phyloP scores from a whole-genome alignment of 2,797 vertebrate species.

The Melanogrammus aeglefinus region DNA sequence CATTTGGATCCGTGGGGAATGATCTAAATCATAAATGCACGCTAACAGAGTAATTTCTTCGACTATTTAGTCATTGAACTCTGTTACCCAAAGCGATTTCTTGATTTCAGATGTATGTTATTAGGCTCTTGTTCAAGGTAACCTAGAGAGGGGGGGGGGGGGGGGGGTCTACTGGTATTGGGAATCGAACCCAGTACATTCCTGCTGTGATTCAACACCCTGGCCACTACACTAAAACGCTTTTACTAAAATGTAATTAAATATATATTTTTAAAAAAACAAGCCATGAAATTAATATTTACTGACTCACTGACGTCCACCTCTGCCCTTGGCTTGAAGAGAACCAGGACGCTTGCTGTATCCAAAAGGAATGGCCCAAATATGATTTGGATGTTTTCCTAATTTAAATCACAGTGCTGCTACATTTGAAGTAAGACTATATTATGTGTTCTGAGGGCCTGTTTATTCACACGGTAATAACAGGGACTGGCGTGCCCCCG shows the following conservation, averaged over 20 bases:
- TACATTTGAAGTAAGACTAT: background rate
- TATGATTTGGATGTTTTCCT: background rate
- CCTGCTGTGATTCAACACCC: background rate
- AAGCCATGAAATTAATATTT: background rate
- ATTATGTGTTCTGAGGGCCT: background rate
- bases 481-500: slow-evolving; percentile 14
- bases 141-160: too few species aligned
- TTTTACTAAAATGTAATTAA: background rate
- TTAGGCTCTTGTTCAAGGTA: background rate
- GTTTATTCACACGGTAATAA: slow-evolving; percentile 1
- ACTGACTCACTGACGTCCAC: background rate
- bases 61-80: background rate
- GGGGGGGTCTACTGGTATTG: background rate
- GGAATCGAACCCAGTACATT: background rate
- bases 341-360: background rate
- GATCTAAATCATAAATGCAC: background rate
- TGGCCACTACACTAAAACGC: background rate
- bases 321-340: background rate
- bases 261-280: background rate
- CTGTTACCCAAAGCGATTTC: background rate
- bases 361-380: background rate
- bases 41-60: background rate
- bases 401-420: slow-evolving; percentile 4
- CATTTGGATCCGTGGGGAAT: background rate
- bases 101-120: background rate